Percentiles rank a stretch among this genome's conserved stretches.
Conservation (phyloP, 2,113 vertebrate species). For the Cavia porcellus region DNA sequence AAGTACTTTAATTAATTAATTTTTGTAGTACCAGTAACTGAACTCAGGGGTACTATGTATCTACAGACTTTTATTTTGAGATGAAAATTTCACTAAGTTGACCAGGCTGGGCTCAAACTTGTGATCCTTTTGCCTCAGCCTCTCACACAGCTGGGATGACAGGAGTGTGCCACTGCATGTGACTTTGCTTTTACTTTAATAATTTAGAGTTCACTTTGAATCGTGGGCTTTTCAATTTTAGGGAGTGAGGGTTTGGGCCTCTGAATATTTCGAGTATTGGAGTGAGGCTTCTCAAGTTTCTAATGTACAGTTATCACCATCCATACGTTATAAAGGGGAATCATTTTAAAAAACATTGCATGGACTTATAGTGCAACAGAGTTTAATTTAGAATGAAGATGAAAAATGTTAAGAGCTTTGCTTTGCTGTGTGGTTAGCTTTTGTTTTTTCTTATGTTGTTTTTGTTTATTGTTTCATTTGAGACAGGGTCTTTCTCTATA, state of each 20-base stretch:
- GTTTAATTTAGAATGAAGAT: neutral
- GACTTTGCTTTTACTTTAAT: constrained; percentile 43
- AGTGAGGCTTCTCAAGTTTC: neutral
- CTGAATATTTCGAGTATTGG: constrained; percentile 26
- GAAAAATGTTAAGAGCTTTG: neutral
- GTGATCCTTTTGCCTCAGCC: neutral
- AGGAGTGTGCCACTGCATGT: neutral
- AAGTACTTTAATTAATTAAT: neutral
- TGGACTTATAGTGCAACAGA: neutral
- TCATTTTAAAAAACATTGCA: constrained; percentile 31
- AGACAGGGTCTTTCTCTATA: neutral
- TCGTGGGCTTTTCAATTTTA: constrained; percentile 30
- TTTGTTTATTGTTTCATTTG: neutral
- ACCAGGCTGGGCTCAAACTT: neutral
- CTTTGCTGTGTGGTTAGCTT: constrained; percentile 18
- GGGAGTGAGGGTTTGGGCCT: neutral
- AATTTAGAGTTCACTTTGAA: constrained; percentile 14
- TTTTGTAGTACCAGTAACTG: neutral
- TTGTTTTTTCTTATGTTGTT: neutral
- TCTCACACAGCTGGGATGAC: neutral
- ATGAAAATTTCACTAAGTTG: neutral
- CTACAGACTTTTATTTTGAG: neutral
- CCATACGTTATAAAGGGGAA: neutral
- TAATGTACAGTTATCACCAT: neutral
- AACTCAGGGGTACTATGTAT: neutral